Conservation (phyloP, 2,113 vertebrate genomes). For the Otis tarda region DNA sequence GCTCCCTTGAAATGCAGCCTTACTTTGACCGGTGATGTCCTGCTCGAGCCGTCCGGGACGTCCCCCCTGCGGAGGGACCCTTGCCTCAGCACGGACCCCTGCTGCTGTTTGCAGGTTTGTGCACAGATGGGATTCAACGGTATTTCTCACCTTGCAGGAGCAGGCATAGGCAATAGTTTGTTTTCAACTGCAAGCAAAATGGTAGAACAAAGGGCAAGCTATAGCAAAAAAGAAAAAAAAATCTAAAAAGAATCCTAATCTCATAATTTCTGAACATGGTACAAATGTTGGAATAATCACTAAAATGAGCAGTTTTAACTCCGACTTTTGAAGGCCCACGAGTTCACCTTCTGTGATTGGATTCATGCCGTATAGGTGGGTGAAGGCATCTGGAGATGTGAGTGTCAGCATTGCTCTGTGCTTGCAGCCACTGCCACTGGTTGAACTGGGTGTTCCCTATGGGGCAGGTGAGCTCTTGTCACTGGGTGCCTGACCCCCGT, state of each 20-base stretch:
- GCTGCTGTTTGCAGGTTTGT: background rate
- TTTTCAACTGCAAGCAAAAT: background rate
- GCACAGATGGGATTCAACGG: background rate
- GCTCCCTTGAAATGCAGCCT: background rate
- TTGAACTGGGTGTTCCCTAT: background rate
- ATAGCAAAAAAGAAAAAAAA: background rate
- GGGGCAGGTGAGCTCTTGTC: background rate
- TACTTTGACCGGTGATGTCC: fast-evolving
- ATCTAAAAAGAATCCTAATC: background rate
- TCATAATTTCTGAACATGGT: background rate
- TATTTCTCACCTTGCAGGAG: background rate
- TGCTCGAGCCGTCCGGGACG: fast-evolving
- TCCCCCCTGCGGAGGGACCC: background rate
- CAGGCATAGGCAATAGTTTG: background rate
- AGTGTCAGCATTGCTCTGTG: background rate
- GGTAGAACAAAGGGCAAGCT: background rate
- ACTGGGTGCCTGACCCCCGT: too few species aligned
- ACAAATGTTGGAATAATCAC: background rate
- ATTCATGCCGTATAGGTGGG: fast-evolving
- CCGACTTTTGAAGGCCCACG: background rate
- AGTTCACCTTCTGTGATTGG: background rate
- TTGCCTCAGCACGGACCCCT: fast-evolving
- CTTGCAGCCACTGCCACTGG: background rate
- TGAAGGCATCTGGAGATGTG: background rate
- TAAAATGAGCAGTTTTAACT: background rate